Conservation (phyloP, 2,888 invertebrate species). For the Drosophila kuntzei region DNA sequence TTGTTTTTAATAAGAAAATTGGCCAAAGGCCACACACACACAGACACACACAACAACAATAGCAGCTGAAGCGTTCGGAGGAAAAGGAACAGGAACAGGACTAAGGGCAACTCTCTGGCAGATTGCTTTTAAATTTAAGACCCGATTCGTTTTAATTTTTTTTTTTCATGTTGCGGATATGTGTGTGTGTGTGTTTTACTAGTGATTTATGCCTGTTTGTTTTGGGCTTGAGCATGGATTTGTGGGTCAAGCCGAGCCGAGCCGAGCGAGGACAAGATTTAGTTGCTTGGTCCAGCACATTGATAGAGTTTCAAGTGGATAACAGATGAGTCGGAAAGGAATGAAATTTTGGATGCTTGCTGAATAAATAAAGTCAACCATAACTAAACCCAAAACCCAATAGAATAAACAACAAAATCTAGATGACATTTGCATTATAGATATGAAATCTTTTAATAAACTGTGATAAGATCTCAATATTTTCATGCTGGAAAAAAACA, state of each 20-base stretch:
- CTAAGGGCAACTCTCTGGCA: conserved; percentile 48
- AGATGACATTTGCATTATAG: conserved; percentile 62
- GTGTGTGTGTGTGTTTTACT: conserved; percentile 38
- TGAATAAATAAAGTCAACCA: conserved; percentile 65
- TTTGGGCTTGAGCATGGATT: conserved; percentile 65
- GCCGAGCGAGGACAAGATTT: conserved; percentile 65
- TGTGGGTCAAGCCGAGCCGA: conserved; percentile 71
- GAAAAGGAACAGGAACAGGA: conserved; percentile 18
- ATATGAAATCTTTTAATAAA: conserved; percentile 61
- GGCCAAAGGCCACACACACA: conserved; percentile 73
- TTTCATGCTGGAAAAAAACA: conserved; percentile 37
- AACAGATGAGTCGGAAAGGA: conserved; percentile 34
- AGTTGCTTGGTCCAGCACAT: conserved; percentile 49
- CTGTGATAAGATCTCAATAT: conserved; percentile 65
- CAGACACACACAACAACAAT: conserved; percentile 41
- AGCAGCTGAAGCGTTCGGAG: conserved; percentile 5
- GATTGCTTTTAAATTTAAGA: conserved; percentile 80
- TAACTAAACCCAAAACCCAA: conserved; percentile 14
- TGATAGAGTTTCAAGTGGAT: conserved; percentile 50
- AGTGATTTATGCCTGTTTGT: conserved; percentile 76
- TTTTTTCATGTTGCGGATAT: conserved; percentile 32
- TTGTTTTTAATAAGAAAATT: conserved; percentile 80
- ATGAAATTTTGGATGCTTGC: conserved; percentile 50
- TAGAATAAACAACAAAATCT: conserved; percentile 45
- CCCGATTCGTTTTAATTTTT: conserved; percentile 57